Conservation (phyloP, 2,888 invertebrate species). For the Noctua comes region DNA sequence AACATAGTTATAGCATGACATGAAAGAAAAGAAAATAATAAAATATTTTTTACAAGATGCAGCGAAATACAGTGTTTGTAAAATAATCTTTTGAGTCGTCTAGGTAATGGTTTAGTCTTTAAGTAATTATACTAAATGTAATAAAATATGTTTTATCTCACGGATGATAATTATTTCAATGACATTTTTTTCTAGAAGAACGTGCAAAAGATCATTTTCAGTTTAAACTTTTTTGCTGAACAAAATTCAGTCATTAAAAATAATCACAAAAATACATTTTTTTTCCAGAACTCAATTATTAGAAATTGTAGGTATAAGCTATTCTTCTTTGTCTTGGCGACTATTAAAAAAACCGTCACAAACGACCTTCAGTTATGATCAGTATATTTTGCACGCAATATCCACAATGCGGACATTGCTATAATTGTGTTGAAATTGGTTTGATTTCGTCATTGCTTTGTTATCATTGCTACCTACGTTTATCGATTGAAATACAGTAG, state of each 20-base stretch:
- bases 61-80: not conserved
- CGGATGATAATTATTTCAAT: not conserved
- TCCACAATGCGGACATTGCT: slow-evolving; percentile 20
- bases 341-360: slow-evolving; percentile 22
- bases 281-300: no score
- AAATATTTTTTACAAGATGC: not conserved
- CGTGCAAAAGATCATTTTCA: not conserved
- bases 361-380: slow-evolving; percentile 15
- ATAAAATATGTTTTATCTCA: not conserved
- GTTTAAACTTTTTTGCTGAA: not conserved
- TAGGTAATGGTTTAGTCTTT: not conserved
- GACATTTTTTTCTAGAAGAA: not conserved
- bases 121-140: not conserved
- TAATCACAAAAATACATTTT: not conserved
- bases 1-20: not conserved
- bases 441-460: slow-evolving; percentile 16
- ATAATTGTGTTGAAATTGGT: slow-evolving; percentile 31
- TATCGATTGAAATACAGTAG: not conserved
- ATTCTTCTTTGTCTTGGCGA: slow-evolving; percentile 11
- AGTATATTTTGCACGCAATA: slow-evolving; percentile 41
- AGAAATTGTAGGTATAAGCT: not conserved
- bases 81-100: not conserved
- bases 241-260: not conserved
- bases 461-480: not conserved
- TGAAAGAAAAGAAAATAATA: not conserved